phyloP scores from a whole-genome alignment of 2,113 vertebrate genomes.

The Perca fluviatilis region DNA sequence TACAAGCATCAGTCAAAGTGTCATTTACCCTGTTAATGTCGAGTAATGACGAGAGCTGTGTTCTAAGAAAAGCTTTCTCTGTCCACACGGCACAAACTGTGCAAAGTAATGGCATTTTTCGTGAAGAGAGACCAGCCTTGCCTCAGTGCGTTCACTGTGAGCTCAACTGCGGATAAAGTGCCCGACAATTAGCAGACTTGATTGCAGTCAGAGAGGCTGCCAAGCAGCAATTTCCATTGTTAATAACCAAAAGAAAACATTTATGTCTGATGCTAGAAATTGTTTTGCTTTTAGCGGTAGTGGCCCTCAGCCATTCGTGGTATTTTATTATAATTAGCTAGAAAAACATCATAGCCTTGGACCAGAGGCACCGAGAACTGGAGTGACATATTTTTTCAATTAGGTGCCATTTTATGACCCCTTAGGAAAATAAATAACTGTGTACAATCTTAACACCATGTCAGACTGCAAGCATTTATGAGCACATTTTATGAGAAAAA shows the following conservation, averaged over 20 bases:
- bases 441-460: constrained; percentile 80
- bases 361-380: constrained; percentile 81
- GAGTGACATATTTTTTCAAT: constrained; percentile 87
- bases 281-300: constrained; percentile 73
- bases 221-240: constrained; percentile 87
- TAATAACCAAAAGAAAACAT: constrained; percentile 91
- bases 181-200: constrained; percentile 82
- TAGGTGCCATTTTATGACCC: constrained; percentile 84
- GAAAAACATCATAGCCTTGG: constrained; percentile 79
- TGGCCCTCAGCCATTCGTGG: constrained; percentile 68
- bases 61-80: constrained; percentile 45
- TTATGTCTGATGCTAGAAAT: constrained; percentile 84
- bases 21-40: constrained; percentile 67
- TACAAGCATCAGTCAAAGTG: constrained; percentile 76
- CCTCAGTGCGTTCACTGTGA: constrained; percentile 63
- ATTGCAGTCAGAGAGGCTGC: constrained; percentile 85
- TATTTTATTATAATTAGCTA: constrained; percentile 86
- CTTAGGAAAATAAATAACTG: constrained; percentile 86
- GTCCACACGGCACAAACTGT: constrained; percentile 21
- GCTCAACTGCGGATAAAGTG: constrained; percentile 78
- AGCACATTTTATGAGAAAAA: constrained; percentile 1
- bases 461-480: constrained; percentile 42
- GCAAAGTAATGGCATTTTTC: constrained; percentile 69
- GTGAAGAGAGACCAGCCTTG: constrained; percentile 47
- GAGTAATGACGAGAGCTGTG: constrained; percentile 64